A percentile compares a stretch with the other conserved stretches of the same genome.
Conservation (phyloP, 2,888 invertebrate species). For the Chymomyza procnemis region DNA sequence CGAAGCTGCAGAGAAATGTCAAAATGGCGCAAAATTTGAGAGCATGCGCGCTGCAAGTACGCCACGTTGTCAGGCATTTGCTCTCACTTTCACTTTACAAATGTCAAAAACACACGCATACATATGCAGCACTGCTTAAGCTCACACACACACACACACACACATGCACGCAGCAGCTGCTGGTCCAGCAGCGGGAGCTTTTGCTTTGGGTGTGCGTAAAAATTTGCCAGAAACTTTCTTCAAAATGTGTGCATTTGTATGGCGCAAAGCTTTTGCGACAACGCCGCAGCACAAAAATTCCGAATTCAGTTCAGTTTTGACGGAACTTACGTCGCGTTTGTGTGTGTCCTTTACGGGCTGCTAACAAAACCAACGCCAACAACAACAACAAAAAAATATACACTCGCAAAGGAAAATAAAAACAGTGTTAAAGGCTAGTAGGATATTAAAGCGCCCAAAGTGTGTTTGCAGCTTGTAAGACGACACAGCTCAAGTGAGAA, state of each 20-base stretch:
- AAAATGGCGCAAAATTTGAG: constrained; percentile 19
- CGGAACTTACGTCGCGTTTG: constrained; percentile 51
- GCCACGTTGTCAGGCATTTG: constrained; percentile 7
- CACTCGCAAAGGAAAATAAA: not conserved
- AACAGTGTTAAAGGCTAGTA: not conserved
- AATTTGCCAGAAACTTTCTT: constrained; percentile 5
- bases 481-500: not conserved
- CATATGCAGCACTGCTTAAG: not conserved
- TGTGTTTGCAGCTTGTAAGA: not conserved
- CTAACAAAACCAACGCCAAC: not conserved
- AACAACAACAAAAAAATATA: not conserved
- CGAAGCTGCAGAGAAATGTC: constrained; percentile 32
- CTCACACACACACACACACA: not conserved
- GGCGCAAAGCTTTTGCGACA: constrained; percentile 42
- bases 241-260: constrained; percentile 10
- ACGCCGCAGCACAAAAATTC: constrained; percentile 39
- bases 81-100: constrained; percentile 46
- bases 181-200: not conserved
- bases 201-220: not conserved
- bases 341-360: constrained; percentile 24
- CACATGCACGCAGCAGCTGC: not conserved
- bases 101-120: constrained; percentile 18
- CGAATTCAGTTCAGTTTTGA: constrained; percentile 58
- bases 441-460: not conserved
- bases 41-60: constrained; percentile 45